Conservation (phyloP, 2,888 invertebrate species). For the Ectemnius lituratus region DNA sequence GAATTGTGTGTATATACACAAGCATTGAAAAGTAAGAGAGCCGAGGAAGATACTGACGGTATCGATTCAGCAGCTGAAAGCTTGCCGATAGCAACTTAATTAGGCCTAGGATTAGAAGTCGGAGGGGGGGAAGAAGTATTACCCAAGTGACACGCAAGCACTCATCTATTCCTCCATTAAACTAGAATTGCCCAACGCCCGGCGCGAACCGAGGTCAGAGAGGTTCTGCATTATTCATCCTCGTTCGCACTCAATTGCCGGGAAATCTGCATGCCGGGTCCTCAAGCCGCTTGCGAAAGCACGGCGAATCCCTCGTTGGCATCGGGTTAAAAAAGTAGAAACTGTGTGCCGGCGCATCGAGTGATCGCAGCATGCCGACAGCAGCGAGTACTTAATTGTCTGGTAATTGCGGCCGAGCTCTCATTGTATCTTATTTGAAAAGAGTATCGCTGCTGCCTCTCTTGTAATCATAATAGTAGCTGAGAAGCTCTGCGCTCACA, state of each 20-base stretch:
- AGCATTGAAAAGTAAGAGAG: too few relatives aligned
- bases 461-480: conserved; percentile 34
- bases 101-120: too few relatives aligned
- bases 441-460: conserved; percentile 21
- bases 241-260: neutral
- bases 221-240: conserved; percentile 2
- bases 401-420: neutral
- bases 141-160: neutral
- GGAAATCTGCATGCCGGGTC: conserved; percentile 1
- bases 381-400: neutral
- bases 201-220: neutral
- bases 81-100: too few relatives aligned
- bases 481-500: conserved; percentile 50
- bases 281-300: neutral
- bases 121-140: too few relatives aligned
- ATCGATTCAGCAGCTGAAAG: too few relatives aligned
- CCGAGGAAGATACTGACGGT: too few relatives aligned
- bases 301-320: neutral
- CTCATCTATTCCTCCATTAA: conserved; percentile 3
- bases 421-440: too few relatives aligned
- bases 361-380: neutral
- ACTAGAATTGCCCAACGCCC: neutral
- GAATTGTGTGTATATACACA: too few relatives aligned
- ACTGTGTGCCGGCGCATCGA: neutral
- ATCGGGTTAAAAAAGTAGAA: neutral